A percentile compares a stretch with the other conserved stretches of the same genome.
These are phyloP conservation scores for Stegodyphus dumicola DNA, from an alignment of 1,140 invertebrate genomes.

Conservation along the genomic window DNA sequence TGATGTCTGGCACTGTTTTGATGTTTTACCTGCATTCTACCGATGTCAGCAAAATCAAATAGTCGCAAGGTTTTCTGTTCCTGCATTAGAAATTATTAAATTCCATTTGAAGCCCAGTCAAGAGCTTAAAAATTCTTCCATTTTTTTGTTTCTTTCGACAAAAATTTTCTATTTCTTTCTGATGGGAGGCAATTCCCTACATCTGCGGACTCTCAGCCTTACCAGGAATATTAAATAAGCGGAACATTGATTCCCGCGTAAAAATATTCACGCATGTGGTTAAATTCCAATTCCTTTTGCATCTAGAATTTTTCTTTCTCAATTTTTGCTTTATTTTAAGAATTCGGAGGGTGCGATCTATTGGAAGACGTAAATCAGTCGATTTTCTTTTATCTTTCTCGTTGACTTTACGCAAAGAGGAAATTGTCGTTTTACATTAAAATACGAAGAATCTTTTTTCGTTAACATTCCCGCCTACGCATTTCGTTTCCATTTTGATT, in stretches of 20 bases:
- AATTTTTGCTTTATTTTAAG: slow-evolving; percentile 48
- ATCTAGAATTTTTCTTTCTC: slow-evolving; percentile 25
- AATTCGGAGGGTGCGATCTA: slow-evolving; percentile 46
- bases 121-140: slow-evolving; percentile 35
- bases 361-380: slow-evolving; percentile 56
- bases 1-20: too few species aligned
- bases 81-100: slow-evolving; percentile 56
- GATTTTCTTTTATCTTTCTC: slow-evolving; percentile 49
- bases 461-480: slow-evolving; percentile 45
- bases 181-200: slow-evolving; percentile 46
- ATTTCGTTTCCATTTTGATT: slow-evolving; percentile 49
- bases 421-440: slow-evolving; percentile 57
- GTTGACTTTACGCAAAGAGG: slow-evolving; percentile 34
- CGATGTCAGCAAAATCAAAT: too few species aligned
- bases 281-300: slow-evolving; percentile 58
- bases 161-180: slow-evolving; percentile 42
- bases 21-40: too few species aligned
- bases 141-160: slow-evolving; percentile 15
- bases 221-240: slow-evolving; percentile 55
- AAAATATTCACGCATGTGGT: slow-evolving; percentile 51
- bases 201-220: slow-evolving; percentile 40
- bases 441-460: slow-evolving; percentile 45
- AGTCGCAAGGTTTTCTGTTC: slow-evolving; percentile 31
- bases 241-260: slow-evolving; percentile 48
- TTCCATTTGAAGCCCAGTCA: slow-evolving; percentile 32